Evolutionary conservation across 2,888 invertebrate species (phyloP), one percentile per base, ranked within the genome.

Genomic region (Caenorhabditis sp.): DNA sequence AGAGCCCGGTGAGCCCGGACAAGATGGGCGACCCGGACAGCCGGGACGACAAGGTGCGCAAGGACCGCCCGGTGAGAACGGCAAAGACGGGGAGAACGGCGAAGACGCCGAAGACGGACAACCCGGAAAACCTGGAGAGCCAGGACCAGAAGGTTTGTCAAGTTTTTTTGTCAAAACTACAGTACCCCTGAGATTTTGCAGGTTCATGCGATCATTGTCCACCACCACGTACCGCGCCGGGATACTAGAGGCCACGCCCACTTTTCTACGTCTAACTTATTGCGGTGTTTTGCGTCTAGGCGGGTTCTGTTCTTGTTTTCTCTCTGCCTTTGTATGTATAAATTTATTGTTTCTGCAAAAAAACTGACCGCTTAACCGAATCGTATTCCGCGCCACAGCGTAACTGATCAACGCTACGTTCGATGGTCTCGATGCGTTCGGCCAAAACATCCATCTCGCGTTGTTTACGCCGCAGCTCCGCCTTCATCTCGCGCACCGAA

Each of bases 371-470:
- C 66, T 82, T 84, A 59, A 84, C 76, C 26, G 81, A 83, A 68
- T 86, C 86, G 61, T 86, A 86, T 65, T 86, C 86, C 49, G 76
- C 78, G 23, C 81, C 73, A 64, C 84, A 84, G 53, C 85, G 58
- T 23, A 83, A 70, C 62, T 86, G 84, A 61, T 85, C 83, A 53
- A 87, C 69, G 49, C 81, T 77, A 27, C 84, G 54, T 26, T 86
- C 83, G 36, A 83, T 68, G 5, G 75, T 69, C n/a, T 81, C 83
- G 26, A 88, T 83, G 36, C 82, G 76, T 49, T 84, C 81, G 14
- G 77, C 61, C n/a, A 87, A 57, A 19, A 69, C 77, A 23, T 81
- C 79, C 23, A 75, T 55, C 36, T 82, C 77, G 17, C 79, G 61
- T 65, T 82, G 81, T 36, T 80, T 82, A 14, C 71, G 75, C n/a